Conservation (phyloP, 2,113 vertebrate genomes). For the Gambusia holbrooki region DNA sequence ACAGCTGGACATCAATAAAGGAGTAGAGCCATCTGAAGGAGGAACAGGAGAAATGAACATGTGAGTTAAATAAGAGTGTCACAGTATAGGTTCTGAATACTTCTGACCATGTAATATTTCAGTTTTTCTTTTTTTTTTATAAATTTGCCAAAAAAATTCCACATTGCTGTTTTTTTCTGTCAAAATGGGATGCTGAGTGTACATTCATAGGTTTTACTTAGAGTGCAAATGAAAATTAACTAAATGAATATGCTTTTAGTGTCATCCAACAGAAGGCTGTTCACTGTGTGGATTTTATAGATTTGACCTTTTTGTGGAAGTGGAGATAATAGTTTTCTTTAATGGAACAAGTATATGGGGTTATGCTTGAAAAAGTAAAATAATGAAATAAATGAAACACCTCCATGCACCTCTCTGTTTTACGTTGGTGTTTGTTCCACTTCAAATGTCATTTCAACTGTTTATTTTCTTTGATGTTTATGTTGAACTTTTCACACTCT, state of each 20-base stretch:
- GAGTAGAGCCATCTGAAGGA: too few species aligned
- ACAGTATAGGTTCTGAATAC: too few species aligned
- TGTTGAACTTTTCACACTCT: constrained; percentile 84
- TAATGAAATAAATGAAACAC: constrained; percentile 69
- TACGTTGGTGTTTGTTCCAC: constrained; percentile 67
- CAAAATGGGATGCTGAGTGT: too few species aligned
- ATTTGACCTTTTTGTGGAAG: constrained; percentile 66
- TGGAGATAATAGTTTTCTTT: constrained; percentile 55
- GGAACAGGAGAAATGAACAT: too few species aligned
- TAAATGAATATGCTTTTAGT: not conserved
- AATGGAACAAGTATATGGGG: constrained; percentile 38
- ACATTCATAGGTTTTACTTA: too few species aligned
- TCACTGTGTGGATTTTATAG: constrained; percentile 21
- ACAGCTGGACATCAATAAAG: too few species aligned
- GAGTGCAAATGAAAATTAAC: not conserved
- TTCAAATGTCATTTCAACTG: constrained; percentile 81
- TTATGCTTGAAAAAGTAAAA: constrained; percentile 3
- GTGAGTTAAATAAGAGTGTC: too few species aligned
- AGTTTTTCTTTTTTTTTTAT: too few species aligned
- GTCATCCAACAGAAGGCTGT: not conserved
- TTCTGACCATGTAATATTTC: too few species aligned
- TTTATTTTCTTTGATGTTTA: constrained; percentile 81
- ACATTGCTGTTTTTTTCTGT: too few species aligned
- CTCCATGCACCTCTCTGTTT: constrained; percentile 73
- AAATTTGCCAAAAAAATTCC: too few species aligned